Evolutionary conservation across 2,113 vertebrate species (phyloP).

Genomic region (Paracanthobrama guichenoti): DNA sequence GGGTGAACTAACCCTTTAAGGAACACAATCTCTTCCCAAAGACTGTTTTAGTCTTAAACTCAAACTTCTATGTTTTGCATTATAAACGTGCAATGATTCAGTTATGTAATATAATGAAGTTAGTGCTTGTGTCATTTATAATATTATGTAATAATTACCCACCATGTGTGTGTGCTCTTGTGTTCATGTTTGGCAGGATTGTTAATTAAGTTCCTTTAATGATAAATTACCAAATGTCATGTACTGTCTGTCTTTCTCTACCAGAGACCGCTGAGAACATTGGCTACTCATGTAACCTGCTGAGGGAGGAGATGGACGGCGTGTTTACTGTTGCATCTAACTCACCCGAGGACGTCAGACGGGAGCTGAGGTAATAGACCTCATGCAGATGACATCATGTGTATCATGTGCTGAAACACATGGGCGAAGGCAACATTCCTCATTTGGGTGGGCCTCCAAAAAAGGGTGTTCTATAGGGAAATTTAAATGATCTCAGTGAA

Average conservation of each 20-base stretch:
- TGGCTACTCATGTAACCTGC: conserved; percentile 89
- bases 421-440: background rate
- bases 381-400: background rate
- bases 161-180: background rate
- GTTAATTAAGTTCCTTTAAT: background rate
- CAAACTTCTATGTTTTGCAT: background rate
- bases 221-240: background rate
- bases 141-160: background rate
- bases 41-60: background rate
- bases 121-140: conserved; percentile 3
- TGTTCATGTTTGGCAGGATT: background rate
- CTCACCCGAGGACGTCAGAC: conserved; percentile 73
- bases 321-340: conserved; percentile 82
- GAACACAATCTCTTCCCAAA: background rate
- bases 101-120: background rate
- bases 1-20: too few relatives aligned
- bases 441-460: background rate
- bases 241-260: background rate
- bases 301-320: conserved; percentile 88
- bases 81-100: background rate
- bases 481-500: background rate
- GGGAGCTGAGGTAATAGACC: conserved; percentile 81
- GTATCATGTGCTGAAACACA: background rate
- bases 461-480: background rate
- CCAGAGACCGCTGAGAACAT: conserved; percentile 95